These are phyloP conservation scores for Borostomias antarcticus DNA, from an alignment of 2,797 vertebrate genomes.

Conservation along the genomic window DNA sequence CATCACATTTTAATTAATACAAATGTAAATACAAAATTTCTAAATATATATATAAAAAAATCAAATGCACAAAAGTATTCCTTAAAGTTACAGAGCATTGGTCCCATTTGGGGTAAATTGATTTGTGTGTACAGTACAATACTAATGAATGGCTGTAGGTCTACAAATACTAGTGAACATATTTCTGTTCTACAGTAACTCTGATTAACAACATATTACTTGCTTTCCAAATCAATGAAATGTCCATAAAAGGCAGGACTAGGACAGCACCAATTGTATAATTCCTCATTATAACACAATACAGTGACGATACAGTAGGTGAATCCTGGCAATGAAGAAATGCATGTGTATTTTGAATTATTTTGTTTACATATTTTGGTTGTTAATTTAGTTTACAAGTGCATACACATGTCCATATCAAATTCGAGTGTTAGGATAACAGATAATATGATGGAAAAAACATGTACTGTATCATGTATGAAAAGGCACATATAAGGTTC, in stretches of 20 bases:
- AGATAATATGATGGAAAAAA: neutral
- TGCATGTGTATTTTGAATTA: no score
- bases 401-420: neutral
- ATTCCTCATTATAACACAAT: neutral
- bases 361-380: no score
- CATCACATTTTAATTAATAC: conserved; percentile 44
- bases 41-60: no score
- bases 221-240: neutral
- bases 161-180: neutral
- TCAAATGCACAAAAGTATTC: conserved; percentile 38
- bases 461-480: neutral
- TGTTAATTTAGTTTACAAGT: no score
- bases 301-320: no score
- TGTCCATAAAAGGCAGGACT: neutral
- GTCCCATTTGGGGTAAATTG: conserved; percentile 30
- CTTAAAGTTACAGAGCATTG: conserved; percentile 41
- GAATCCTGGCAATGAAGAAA: no score
- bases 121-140: conserved; percentile 4
- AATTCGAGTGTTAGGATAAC: neutral
- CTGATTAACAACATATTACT: neutral
- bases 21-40: conserved; percentile 17
- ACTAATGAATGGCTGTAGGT: neutral
- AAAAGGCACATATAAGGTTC: neutral
- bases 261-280: neutral
- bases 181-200: no score